phyloP scores from a whole-genome alignment of 2,888 invertebrate genomes.

The Neoitamus cyanurus region DNA sequence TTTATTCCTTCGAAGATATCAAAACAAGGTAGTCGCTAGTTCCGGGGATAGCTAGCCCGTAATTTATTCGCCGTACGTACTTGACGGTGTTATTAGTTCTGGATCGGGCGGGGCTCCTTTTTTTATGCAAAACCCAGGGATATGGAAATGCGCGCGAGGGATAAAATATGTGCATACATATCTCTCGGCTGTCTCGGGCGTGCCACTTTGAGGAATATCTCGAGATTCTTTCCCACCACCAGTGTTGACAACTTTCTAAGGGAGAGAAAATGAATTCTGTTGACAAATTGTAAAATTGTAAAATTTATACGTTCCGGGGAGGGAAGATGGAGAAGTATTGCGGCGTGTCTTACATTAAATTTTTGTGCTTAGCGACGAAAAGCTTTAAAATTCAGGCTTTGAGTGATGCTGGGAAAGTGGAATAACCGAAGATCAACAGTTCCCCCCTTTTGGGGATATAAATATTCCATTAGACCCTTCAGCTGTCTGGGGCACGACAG shows the following conservation, averaged over 20 bases:
- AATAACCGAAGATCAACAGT: background rate
- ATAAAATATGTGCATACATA: slow-evolving; percentile 1
- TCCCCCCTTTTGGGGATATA: background rate
- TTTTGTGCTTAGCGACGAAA: background rate
- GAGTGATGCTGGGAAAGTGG: background rate
- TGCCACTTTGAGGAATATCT: background rate
- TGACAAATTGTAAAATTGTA: slow-evolving; percentile 1
- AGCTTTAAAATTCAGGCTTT: background rate
- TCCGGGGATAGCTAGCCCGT: background rate
- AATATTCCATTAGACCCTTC: background rate
- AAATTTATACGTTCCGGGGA: background rate
- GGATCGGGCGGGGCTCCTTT: background rate
- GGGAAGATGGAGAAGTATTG: background rate
- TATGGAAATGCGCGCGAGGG: background rate
- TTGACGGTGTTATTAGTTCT: slow-evolving; percentile 11
- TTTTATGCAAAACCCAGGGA: background rate
- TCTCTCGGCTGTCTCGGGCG: background rate
- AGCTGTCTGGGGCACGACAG: background rate
- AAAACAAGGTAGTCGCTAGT: slow-evolving; percentile 23
- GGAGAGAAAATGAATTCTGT: background rate
- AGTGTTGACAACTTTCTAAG: background rate
- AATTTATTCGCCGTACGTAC: slow-evolving; percentile 17
- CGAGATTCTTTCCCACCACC: background rate
- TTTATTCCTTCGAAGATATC: slow-evolving; percentile 32
- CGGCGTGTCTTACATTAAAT: background rate